Base-by-base conservation (phyloP, 2,888 invertebrate genomes). In the Vesta saturnalis region DNA sequence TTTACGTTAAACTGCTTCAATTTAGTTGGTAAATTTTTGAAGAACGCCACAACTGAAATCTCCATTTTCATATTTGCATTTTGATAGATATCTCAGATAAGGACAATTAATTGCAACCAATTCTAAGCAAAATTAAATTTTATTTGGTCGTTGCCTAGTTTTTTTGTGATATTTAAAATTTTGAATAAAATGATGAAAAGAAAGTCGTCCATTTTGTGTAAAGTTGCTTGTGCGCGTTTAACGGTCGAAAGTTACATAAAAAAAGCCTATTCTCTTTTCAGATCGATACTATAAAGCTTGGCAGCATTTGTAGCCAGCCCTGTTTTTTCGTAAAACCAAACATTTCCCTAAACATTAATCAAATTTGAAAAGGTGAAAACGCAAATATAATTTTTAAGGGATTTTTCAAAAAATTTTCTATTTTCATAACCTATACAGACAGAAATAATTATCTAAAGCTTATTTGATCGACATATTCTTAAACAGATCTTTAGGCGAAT, bases 301-400 rank as follows among this genome's bases (percentile, higher is more conserved):
- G 83, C 83, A 83, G 83, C 84, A 84, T 84, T 84, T 84, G 84
- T 83, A 74, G 83, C 83, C 83, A 84, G 83, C 84, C 82, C 84
- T 84, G 83, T 80, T 83, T 83, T 81, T 77, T 69, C 75, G 73
- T 77, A 83, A 83, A 83, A 82, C 74, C 79, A 81, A 83, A 83
- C 82, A 82, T 83, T 81, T 83, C 84, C 84, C 83, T 83, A 84
- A 83, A 83, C 57, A 22, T 57, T 65, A 57, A 60, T 57, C 68
- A 58, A 67, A 67, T 67, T 67, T 67, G 62, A 67, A 67, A 67
- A 67, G 67, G 67, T 67, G 61, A 67, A 56, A 19, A 18, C 49
- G 16, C 52, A 3, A 49, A 35, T n/a, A 21, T 59, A 35, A 46
- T 60, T 56, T 54, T 58, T 18, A 4, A 10, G 12, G 18, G 18